A percentile compares a stretch with the other conserved stretches of the same genome.
Evolutionary conservation across 2,113 vertebrate species (phyloP).

Genomic region (Anthoscopus minutus): DNA sequence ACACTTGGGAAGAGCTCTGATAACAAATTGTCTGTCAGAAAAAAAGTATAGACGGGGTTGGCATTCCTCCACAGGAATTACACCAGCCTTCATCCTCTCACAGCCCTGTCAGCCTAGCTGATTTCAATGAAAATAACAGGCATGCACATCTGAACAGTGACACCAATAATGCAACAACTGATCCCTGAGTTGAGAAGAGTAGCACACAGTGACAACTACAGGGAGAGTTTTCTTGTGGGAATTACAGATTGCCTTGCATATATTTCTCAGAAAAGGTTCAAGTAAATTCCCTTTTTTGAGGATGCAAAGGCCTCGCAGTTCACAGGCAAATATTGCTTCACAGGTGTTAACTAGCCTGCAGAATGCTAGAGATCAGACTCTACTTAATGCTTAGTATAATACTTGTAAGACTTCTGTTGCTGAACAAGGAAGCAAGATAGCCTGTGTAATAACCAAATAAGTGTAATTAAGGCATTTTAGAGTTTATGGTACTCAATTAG

Average conservation of each 20-base stretch:
- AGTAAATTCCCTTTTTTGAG: neutral
- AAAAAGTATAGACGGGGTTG: neutral
- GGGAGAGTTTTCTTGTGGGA: neutral
- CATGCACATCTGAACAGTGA: slow-evolving; percentile 18
- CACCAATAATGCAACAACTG: slow-evolving; percentile 23
- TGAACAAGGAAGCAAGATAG: neutral
- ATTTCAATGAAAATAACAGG: neutral
- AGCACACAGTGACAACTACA: neutral
- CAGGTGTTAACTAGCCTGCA: neutral
- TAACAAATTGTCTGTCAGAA: neutral
- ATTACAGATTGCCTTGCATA: neutral
- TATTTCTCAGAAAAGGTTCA: neutral
- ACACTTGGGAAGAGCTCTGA: neutral
- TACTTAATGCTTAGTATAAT: neutral
- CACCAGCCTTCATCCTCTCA: neutral
- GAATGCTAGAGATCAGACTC: neutral
- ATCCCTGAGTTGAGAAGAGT: neutral
- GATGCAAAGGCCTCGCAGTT: neutral
- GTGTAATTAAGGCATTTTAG: slow-evolving; percentile 2
- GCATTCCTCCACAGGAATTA: neutral
- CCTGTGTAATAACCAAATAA: neutral
- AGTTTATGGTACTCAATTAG: neutral
- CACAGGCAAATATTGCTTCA: neutral
- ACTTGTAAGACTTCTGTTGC: neutral
- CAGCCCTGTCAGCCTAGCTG: neutral